Conservation (phyloP, 2,888 invertebrate species). For the Eupeodes luniger region DNA sequence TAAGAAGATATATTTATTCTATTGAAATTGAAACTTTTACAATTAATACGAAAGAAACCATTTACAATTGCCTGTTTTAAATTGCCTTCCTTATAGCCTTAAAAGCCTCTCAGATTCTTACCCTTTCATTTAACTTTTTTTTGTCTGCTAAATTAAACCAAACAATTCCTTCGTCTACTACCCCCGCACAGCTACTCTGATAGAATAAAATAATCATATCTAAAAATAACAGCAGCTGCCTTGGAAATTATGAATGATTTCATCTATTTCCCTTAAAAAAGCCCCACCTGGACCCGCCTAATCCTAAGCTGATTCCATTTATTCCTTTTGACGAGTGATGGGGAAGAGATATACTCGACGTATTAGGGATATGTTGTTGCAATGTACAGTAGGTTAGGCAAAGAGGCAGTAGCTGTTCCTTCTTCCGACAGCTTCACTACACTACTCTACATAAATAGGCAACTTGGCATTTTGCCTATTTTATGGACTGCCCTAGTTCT, state of each 20-base stretch:
- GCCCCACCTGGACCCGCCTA: not conserved
- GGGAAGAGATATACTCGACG: not conserved
- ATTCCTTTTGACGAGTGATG: constrained; percentile 33
- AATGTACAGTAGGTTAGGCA: not conserved
- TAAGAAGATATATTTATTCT: too few relatives aligned
- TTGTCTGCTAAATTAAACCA: not conserved
- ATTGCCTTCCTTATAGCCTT: not conserved
- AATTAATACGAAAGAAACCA: too few relatives aligned
- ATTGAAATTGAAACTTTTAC: too few relatives aligned
- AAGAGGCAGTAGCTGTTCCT: constrained; percentile 15
- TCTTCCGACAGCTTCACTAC: constrained; percentile 36
- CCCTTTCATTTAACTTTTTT: not conserved
- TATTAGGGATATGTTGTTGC: not conserved
- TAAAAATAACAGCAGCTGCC: constrained; percentile 19
- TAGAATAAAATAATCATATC: not conserved
- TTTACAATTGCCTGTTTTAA: not conserved
- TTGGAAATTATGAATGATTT: constrained; percentile 14
- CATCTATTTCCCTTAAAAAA: constrained; percentile 1
- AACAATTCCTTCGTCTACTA: not conserved
- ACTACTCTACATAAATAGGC: constrained; percentile 53
- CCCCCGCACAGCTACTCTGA: too few relatives aligned
- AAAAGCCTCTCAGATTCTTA: not conserved
- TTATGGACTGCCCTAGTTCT: constrained; percentile 63
- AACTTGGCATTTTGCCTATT: constrained; percentile 75
- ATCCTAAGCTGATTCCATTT: constrained; percentile 66